Evolutionary conservation across 2,113 vertebrate genomes (phyloP).

Genomic region (Mesembrinibis cayennensis): DNA sequence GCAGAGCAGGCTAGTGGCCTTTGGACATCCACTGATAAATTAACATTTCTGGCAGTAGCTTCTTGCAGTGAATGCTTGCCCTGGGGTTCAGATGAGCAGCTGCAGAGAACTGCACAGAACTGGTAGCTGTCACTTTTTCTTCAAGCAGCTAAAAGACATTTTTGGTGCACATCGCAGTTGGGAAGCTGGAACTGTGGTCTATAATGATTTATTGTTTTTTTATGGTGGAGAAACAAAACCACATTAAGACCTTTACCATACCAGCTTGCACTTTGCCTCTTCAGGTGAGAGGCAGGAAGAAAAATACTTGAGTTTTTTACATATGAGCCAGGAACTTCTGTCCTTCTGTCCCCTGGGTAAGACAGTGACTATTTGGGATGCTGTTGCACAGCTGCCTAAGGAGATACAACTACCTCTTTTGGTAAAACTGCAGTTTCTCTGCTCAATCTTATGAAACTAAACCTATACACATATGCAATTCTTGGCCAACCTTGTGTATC

Average conservation of each 20-base stretch:
- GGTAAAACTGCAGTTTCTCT: not conserved
- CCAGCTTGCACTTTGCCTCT: not conserved
- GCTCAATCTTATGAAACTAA: not conserved
- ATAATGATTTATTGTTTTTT: fast-evolving
- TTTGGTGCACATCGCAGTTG: not conserved
- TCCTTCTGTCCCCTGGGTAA: not conserved
- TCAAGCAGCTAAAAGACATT: not conserved
- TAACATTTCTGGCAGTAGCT: not conserved
- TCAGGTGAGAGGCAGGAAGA: not conserved
- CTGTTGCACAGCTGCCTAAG: not conserved
- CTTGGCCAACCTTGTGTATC: not conserved
- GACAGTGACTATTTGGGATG: not conserved
- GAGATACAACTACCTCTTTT: not conserved
- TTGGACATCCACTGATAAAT: not conserved
- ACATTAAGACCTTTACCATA: not conserved
- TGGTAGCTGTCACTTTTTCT: not conserved
- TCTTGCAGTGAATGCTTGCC: not conserved
- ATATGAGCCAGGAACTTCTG: not conserved
- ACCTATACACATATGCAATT: not conserved
- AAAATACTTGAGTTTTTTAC: not conserved
- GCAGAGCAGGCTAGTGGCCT: not conserved
- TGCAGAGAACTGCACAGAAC: not conserved
- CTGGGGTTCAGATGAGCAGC: not conserved
- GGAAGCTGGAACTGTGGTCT: not conserved
- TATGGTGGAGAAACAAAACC: not conserved